Evolutionary conservation across 2,888 invertebrate species (phyloP).

Genomic region (Selenia dentaria): DNA sequence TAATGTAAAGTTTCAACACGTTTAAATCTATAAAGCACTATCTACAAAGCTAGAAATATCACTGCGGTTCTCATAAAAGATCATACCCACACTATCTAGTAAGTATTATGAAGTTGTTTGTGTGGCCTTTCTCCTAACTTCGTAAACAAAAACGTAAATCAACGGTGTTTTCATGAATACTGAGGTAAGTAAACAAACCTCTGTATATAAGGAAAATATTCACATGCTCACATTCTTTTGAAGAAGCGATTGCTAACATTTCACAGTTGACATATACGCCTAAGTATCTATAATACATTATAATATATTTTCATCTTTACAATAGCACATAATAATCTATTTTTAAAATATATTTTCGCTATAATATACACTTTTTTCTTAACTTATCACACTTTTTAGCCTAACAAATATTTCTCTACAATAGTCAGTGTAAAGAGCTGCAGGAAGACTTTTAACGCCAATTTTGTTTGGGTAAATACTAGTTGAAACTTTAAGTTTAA

Average conservation of each 20-base stretch:
- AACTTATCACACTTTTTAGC: slow-evolving; percentile 81
- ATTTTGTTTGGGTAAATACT: slow-evolving; percentile 26
- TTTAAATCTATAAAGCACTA: no score
- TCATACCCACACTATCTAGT: no score
- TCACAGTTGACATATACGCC: slow-evolving; percentile 40
- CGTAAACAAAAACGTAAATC: slow-evolving; percentile 1
- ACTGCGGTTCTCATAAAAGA: no score
- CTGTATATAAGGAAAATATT: no score
- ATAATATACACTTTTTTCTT: slow-evolving; percentile 68
- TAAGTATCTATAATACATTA: slow-evolving; percentile 58
- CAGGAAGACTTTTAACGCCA: slow-evolving; percentile 82
- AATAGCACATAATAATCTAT: slow-evolving; percentile 67
- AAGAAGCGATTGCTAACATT: slow-evolving; percentile 39
- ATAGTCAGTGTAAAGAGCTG: slow-evolving; percentile 84
- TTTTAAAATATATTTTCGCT: slow-evolving; percentile 64
- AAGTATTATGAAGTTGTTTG: no score
- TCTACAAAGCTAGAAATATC: no score
- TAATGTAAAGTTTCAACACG: no score
- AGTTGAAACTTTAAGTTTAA: slow-evolving; percentile 12
- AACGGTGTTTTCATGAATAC: not conserved
- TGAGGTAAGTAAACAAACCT: not conserved
- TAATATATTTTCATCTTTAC: slow-evolving; percentile 58
- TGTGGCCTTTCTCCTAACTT: not conserved
- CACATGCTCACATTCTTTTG: not conserved
- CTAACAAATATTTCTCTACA: slow-evolving; percentile 79